Evolutionary conservation across 2,888 invertebrate genomes (phyloP).

Genomic region (Drosophila phalerata): DNA sequence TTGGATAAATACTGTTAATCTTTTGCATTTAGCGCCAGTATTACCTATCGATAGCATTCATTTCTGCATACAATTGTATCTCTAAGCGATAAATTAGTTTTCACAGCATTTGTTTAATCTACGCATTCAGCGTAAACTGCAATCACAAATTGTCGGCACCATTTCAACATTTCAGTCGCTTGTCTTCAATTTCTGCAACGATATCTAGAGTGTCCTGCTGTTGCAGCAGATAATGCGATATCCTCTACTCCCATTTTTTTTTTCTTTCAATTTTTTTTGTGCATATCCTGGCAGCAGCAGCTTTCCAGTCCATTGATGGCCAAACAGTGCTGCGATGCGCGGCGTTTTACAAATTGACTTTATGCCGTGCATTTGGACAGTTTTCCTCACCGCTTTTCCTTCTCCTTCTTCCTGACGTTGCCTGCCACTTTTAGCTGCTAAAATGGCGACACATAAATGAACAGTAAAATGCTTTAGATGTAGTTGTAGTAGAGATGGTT

Average conservation of each 20-base stretch:
- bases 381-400: background rate
- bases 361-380: conserved; percentile 56
- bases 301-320: conserved; percentile 75
- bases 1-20: background rate
- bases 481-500: background rate
- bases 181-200: conserved; percentile 41
- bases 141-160: background rate
- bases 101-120: no score
- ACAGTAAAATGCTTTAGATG: conserved; percentile 40
- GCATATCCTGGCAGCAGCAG: conserved; percentile 43
- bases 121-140: no score
- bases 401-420: background rate
- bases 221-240: conserved; percentile 66
- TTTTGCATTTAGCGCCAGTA: background rate
- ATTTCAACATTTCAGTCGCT: conserved; percentile 36
- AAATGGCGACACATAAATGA: conserved; percentile 70
- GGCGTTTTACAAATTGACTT: conserved; percentile 73
- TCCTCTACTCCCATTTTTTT: background rate
- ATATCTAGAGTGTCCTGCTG: conserved; percentile 36
- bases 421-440: conserved; percentile 59
- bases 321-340: conserved; percentile 50
- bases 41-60: background rate
- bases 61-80: background rate
- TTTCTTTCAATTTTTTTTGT: conserved; percentile 28
- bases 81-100: background rate